A percentile compares a stretch with the other conserved stretches of the same genome.
Conservation (phyloP, 2,797 vertebrate species). For the Falco concolor region DNA sequence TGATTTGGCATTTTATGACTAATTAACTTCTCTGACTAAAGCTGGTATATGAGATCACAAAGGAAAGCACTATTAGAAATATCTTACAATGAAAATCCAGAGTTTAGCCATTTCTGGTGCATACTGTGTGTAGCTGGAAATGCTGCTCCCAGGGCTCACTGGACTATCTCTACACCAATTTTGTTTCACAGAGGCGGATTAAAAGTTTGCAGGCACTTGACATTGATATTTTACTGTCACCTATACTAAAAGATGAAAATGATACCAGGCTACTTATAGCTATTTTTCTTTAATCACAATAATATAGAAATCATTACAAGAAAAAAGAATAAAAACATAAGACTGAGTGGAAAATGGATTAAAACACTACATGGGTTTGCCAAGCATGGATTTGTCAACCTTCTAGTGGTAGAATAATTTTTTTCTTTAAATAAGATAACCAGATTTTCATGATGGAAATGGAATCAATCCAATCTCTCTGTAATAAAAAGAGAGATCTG, state of each 20-base stretch:
- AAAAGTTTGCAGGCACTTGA: not conserved
- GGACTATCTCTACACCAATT: not conserved
- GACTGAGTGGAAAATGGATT: not conserved
- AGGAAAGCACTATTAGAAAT: not conserved
- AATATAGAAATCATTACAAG: not conserved
- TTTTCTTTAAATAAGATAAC: not conserved
- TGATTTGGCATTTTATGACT: not conserved
- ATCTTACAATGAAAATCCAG: fast-evolving
- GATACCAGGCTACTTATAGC: not conserved
- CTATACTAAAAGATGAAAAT: not conserved
- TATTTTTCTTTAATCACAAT: not conserved
- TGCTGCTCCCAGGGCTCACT: not conserved
- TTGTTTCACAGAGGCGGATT: fast-evolving
- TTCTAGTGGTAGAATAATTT: not conserved
- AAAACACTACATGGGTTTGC: not conserved
- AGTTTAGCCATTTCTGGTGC: too few species aligned
- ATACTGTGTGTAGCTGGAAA: not conserved
- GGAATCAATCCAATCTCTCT: not conserved
- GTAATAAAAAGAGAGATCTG: not conserved
- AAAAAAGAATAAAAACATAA: not conserved
- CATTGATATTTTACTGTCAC: not conserved
- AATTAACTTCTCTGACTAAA: not conserved
- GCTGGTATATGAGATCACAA: not conserved
- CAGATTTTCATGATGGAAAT: not conserved
- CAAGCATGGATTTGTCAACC: not conserved